A percentile compares a stretch with the other conserved stretches of the same genome.
phyloP scores from a whole-genome alignment of 2,888 invertebrate species.

The Hermaeophaga mercurialis region DNA sequence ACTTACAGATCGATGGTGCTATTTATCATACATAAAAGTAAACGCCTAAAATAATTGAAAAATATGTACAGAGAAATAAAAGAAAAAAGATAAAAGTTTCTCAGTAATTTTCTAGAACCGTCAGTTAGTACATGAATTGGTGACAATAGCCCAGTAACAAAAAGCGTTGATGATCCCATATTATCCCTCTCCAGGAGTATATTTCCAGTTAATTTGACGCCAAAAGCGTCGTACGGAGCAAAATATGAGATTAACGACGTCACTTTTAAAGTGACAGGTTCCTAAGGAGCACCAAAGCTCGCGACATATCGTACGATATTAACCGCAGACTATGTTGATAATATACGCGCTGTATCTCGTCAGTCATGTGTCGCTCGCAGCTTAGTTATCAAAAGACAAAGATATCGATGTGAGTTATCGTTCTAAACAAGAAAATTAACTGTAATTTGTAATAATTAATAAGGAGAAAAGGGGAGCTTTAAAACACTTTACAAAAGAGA shows the following conservation, averaged over 20 bases:
- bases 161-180: constrained; percentile 19
- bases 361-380: constrained; percentile 42
- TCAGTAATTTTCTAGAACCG: too few species aligned
- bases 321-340: constrained; percentile 40
- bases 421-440: background rate
- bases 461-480: too few species aligned
- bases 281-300: constrained; percentile 25
- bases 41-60: too few species aligned
- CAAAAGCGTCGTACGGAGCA: constrained; percentile 33
- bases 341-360: constrained; percentile 42
- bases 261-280: constrained; percentile 30
- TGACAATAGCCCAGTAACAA: constrained; percentile 12
- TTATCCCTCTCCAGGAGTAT: constrained; percentile 21
- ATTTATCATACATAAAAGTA: too few species aligned
- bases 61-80: too few species aligned
- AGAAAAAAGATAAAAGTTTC: constrained; percentile 63
- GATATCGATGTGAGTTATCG: constrained; percentile 9
- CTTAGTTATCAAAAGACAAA: constrained; percentile 1
- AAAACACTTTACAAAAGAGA: too few species aligned
- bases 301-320: constrained; percentile 42
- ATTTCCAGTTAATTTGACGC: constrained; percentile 37
- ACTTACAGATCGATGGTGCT: too few species aligned
- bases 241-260: constrained; percentile 35
- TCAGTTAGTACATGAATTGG: background rate
- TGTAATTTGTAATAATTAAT: background rate